A percentile compares a stretch with the other conserved stretches of the same genome.
Conservation (phyloP, 2,888 invertebrate genomes). For the Erpobdella octoculata region DNA sequence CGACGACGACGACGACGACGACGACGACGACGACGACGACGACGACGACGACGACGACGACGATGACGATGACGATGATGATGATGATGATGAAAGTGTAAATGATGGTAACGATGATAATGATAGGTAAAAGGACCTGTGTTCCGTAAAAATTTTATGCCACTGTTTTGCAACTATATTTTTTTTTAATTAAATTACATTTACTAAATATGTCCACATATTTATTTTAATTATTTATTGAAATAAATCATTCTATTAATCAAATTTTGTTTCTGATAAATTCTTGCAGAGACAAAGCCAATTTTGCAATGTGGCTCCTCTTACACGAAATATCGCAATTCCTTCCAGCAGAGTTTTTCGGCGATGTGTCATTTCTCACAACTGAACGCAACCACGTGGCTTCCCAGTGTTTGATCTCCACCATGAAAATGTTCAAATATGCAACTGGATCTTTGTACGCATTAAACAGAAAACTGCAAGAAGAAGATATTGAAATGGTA, state of each 20-base stretch:
- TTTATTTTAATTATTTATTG: no score
- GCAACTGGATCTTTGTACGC: constrained; percentile 7
- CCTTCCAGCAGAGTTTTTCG: constrained; percentile 12
- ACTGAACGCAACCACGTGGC: not conserved
- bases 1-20: not conserved
- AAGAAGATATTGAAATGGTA: not conserved
- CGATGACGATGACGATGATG: no score
- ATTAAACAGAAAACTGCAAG: not conserved
- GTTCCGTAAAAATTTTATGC: no score
- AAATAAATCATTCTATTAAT: not conserved
- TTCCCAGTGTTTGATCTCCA: not conserved
- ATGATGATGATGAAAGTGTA: no score
- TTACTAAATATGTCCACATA: no score
- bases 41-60: not conserved
- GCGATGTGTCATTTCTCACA: not conserved
- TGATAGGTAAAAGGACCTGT: no score
- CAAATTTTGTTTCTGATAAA: no score
- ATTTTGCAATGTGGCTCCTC: not conserved
- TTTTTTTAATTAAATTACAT: no score
- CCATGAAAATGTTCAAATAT: not conserved
- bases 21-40: not conserved
- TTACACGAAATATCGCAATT: not conserved
- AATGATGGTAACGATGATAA: no score
- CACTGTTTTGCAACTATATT: no score
- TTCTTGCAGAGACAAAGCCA: not conserved